A percentile compares a stretch with the other conserved stretches of the same genome.
These are phyloP conservation scores for Calcarius lapponicus DNA, from an alignment of 2,797 vertebrate genomes.

Conservation along the genomic window DNA sequence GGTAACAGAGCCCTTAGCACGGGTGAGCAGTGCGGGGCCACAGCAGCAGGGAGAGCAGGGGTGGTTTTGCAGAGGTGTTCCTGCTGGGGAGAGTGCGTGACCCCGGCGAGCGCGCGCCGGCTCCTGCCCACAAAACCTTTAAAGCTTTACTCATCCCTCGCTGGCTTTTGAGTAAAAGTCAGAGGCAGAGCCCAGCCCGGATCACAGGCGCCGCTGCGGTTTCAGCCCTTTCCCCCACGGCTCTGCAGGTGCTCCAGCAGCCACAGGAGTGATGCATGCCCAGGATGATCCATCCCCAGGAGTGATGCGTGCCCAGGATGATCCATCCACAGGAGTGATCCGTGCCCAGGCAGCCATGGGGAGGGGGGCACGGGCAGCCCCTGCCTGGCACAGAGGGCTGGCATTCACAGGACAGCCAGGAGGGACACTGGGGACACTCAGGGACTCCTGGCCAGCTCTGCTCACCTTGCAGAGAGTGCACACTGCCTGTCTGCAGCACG, in stretches of 20 bases:
- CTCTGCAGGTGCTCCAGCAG: background rate
- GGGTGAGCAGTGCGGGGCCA: background rate
- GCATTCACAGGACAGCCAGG: fast-evolving
- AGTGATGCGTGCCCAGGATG: too few species aligned
- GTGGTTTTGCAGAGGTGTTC: background rate
- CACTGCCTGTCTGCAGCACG: fast-evolving
- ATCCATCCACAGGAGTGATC: fast-evolving
- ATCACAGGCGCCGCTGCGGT: background rate
- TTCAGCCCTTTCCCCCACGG: background rate
- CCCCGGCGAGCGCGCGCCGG: fast-evolving
- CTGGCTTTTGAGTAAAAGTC: constrained; percentile 40
- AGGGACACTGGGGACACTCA: background rate
- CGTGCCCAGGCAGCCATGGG: fast-evolving
- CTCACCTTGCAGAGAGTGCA: fast-evolving
- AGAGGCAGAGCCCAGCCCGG: background rate
- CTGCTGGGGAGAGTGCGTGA: fast-evolving
- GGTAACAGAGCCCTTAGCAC: background rate
- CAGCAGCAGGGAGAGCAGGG: background rate
- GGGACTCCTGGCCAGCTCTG: background rate
- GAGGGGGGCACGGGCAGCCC: background rate
- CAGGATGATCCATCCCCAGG: too few species aligned
- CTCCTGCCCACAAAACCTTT: constrained; percentile 50
- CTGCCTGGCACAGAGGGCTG: background rate
- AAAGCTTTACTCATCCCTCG: constrained; percentile 38
- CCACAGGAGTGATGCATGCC: background rate